Base-by-base conservation (phyloP, 1,140 invertebrate species). In the Thereuonema tuberculata region DNA sequence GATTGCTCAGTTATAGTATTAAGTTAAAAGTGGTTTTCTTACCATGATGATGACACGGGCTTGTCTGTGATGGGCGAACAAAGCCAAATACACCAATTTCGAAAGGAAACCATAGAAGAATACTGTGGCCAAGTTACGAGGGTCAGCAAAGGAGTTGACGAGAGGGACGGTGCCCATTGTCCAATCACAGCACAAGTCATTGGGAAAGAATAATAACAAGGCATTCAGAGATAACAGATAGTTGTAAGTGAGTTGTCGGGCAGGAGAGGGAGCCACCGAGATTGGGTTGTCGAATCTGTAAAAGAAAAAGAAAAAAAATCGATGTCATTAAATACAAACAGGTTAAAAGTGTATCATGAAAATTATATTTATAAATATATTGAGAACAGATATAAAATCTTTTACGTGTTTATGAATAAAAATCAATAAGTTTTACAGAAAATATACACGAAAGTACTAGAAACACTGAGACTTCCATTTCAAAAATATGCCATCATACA, bases 101-200 rank as follows among this genome's bases (percentile, higher is more conserved):
- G 78, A 67, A 1, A 95, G 66, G 5, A 77, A 78, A 0, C 74
- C 64, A 65, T 89, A 89, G 31, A 89, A 82, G 0, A 76, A 74
- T 1, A 93, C 5, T 0, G 92, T 96, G 2, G 82, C 81, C n/a
- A 94, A 62, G 77, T 96, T 97, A 31, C 94, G 78, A 1, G 77
- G 68, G 76, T 98, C 94, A 0, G 78, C 63, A 66, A 93, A 81
- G 31, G 83, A 84, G 60, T 84, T 80, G 14, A 98, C 77, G 14
- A 97, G 70, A 0, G 92, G 89, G 56, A 98, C 85, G 26, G 93
- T 96, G 31, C 92, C 93, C 94, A 98, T 98, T 48, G 93, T 97
- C 93, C 93, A 98, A 76, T 98, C 94, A 74, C 93, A 97, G 76
- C 93, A 96, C 17, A 98, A 79, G 66, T 88, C 81, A 62, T 83